Evolutionary conservation across 1,140 invertebrate species (phyloP).

Genomic region (Diabrotica undecimpunctata): DNA sequence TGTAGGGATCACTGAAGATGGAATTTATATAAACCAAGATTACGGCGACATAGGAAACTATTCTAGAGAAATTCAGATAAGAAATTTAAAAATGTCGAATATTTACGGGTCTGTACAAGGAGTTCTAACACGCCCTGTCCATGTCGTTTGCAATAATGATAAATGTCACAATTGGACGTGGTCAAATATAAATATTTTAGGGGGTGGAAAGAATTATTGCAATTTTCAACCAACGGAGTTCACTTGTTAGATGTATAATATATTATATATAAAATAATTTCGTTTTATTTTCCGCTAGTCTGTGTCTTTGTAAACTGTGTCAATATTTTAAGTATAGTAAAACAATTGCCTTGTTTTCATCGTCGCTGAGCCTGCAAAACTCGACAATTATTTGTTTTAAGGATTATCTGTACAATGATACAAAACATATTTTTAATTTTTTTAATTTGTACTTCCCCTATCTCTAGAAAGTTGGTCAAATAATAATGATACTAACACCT

Average conservation of each 20-base stretch:
- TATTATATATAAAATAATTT: no score
- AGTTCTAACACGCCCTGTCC: constrained; percentile 7
- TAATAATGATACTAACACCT: no score
- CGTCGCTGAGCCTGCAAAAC: no score
- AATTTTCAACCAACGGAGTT: constrained; percentile 19
- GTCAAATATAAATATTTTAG: constrained; percentile 14
- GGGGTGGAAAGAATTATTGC: constrained; percentile 1
- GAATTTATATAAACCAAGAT: neutral
- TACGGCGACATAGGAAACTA: neutral
- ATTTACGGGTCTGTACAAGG: constrained; percentile 19
- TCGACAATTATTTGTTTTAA: no score
- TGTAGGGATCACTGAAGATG: neutral
- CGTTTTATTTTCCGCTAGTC: no score
- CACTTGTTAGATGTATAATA: neutral
- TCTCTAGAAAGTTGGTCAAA: no score
- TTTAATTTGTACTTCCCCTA: no score
- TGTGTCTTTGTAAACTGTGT: no score
- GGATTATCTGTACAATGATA: no score
- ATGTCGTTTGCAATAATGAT: constrained; percentile 19
- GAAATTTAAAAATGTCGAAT: constrained; percentile 19
- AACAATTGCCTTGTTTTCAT: no score
- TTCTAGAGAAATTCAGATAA: constrained; percentile 23
- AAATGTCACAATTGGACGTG: constrained; percentile 23
- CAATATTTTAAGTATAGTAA: no score
- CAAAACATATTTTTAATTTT: no score